Evolutionary conservation across 1,140 invertebrate species (phyloP), one percentile per base, ranked within the genome.

Genomic region (Laodelphax striatellus): DNA sequence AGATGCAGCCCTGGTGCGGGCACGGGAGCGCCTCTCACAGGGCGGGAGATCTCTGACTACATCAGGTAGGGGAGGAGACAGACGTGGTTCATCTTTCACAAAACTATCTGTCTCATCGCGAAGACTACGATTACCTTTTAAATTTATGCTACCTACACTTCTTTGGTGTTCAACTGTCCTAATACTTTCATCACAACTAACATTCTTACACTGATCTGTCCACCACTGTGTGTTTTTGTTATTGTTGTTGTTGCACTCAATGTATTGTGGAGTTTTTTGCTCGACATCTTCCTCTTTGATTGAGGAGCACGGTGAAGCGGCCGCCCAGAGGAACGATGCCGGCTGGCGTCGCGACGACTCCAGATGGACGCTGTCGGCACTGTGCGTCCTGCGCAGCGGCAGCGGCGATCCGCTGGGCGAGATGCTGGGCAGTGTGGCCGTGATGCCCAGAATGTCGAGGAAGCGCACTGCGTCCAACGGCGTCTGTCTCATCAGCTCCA

Each of bases 401-500:
- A 72, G 67, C 0, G 66, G 66, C 52, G 65, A 62, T 0, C 65
- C 71, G 28, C 53, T 46, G 19, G 11, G 56, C 16, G 24, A 50
- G 34, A 38, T 9, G 11, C 34, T 38, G 1, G 34, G 34, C 9
- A 28, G 55, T 19, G 54, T 62, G 44, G 54, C 63, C 13, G 63
- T 65, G 44, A 65, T 68, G 0, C 75, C 75, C 14, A 77, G 66
- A 34, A 77, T 75, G 56, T 77, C 76, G 55, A 77, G 63, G 63
- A 75, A 77, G 57, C 73, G 72, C n/a, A 77, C 70, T 1, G 78
- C 75, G 6, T 80, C 77, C n/a, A 83, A 72, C 4, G 81, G 81
- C 4, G 81, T 83, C 65, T 83, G 81, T 1, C 80, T 73, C 24
- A 83, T 77, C 4, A 83, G 71, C 67, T 83, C 80, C 0, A 80